Base-by-base conservation (phyloP, 1,140 invertebrate species). In the Camponotus vicinus region DNA sequence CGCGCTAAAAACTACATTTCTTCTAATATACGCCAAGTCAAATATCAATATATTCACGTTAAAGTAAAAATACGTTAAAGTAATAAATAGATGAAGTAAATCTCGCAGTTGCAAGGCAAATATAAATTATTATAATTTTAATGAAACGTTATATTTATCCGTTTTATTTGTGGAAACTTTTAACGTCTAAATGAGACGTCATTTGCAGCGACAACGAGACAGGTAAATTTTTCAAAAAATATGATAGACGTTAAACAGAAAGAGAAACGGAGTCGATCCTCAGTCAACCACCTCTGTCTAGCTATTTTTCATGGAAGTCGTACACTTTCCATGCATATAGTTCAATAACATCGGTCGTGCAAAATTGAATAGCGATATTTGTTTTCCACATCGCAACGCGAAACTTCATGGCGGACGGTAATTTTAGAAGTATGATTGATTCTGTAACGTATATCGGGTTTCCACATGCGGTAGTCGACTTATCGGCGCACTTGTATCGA, bases 351-450 rank as follows among this genome's bases (percentile, higher is more conserved):
- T 13, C 42, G 42, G 32, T 7, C 8, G 32, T 61, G 27, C 42
- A 73, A 75, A 83, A 83, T 83, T 61, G 69, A 75, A 61, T 75
- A 75, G 79, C 79, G 45, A 83, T 75, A 83, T 75, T 83, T 75
- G 55, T 73, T 83, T 75, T 85, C 21, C 61, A 49, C 73, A 52
- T 85, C 27, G 73, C 42, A 78, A 78, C 73, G 82, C 40, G 79
- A 73, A 71, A 73, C 55, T 83, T 83, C 27, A 83, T 83, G 32
- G 15, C 69, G 27, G 11, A 18, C 45, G 82, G 82, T 77, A 85
- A 85, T 85, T 77, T 85, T 64, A 78, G 73, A 78, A 85, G 73
- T 83, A 75, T 83, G 79, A 83, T 83, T 75, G 79, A 83, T 83
- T 83, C 57, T 75, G 67, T 75, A 75, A 83, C 79, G 55, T 83